These are phyloP conservation scores for Drosophila murphyi DNA, from an alignment of 1,140 invertebrate species.

Conservation along the genomic window DNA sequence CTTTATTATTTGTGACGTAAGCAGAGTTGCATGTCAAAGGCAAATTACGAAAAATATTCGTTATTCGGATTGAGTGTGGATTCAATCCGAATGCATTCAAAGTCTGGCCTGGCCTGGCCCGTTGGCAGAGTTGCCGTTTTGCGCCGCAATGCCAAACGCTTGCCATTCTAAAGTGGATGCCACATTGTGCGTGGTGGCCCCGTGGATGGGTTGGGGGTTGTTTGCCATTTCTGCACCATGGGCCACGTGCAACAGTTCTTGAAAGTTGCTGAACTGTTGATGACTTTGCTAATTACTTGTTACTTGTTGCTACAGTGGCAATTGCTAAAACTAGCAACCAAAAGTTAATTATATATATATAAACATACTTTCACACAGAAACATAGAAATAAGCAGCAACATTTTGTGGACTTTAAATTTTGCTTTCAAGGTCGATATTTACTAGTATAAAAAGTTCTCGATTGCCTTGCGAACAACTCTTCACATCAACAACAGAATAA, in stretches of 20 bases:
- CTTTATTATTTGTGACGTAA: constrained; percentile 52
- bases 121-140: constrained; percentile 17
- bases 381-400: not conserved
- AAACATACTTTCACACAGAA: not conserved
- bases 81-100: constrained; percentile 56
- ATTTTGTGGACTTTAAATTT: not conserved
- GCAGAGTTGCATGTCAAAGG: constrained; percentile 72
- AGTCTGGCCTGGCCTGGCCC: constrained; percentile 11
- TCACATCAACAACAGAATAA: no score
- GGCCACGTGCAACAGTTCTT: constrained; percentile 68
- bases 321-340: not conserved
- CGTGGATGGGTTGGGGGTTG: not conserved
- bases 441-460: no score
- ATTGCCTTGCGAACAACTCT: no score
- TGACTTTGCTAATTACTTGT: constrained; percentile 62
- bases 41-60: constrained; percentile 60
- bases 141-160: constrained; percentile 28
- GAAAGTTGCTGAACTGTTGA: constrained; percentile 57
- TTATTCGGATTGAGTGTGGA: constrained; percentile 27
- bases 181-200: not conserved
- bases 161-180: constrained; percentile 10
- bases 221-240: constrained; percentile 20
- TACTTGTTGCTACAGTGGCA: constrained; percentile 30
- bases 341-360: not conserved
- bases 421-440: no score